A percentile compares a stretch with the other conserved stretches of the same genome.
Evolutionary conservation across 2,113 vertebrate species (phyloP).

Genomic region (Corythornis cristatus): DNA sequence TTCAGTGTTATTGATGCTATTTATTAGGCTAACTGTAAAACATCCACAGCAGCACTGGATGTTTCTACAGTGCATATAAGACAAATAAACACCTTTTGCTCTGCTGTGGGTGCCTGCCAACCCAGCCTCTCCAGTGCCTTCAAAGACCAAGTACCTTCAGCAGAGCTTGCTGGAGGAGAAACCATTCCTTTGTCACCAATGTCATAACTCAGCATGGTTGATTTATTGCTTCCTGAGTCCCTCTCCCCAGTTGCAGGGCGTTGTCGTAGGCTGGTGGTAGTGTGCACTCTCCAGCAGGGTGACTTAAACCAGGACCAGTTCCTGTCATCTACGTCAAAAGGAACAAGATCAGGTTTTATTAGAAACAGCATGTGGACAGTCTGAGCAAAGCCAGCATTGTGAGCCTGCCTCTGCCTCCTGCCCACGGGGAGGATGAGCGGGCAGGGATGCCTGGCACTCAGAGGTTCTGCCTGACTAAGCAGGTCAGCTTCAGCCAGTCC

Average conservation of each 20-base stretch:
- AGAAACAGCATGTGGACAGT: conserved; percentile 24
- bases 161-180: conserved; percentile 31
- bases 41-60: neutral
- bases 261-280: neutral
- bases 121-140: neutral
- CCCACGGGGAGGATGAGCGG: rapidly evolving
- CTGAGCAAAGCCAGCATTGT: conserved; percentile 3
- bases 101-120: neutral
- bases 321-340: neutral
- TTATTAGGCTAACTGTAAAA: neutral
- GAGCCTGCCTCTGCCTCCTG: neutral
- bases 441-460: neutral
- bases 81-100: conserved; percentile 42
- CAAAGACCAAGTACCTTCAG: conserved; percentile 12
- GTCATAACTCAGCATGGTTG: conserved; percentile 54
- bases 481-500: neutral
- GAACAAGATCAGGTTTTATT: conserved; percentile 34
- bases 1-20: neutral
- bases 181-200: conserved; percentile 46
- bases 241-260: neutral
- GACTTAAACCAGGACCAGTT: conserved; percentile 62
- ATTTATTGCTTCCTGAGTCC: conserved; percentile 67
- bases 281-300: neutral
- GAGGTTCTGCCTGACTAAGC: neutral
- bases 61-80: neutral